Percentiles rank a stretch among this genome's conserved stretches.
These are phyloP conservation scores for Neuroterus valhalla DNA, from an alignment of 1,140 invertebrate species.

Conservation along the genomic window DNA sequence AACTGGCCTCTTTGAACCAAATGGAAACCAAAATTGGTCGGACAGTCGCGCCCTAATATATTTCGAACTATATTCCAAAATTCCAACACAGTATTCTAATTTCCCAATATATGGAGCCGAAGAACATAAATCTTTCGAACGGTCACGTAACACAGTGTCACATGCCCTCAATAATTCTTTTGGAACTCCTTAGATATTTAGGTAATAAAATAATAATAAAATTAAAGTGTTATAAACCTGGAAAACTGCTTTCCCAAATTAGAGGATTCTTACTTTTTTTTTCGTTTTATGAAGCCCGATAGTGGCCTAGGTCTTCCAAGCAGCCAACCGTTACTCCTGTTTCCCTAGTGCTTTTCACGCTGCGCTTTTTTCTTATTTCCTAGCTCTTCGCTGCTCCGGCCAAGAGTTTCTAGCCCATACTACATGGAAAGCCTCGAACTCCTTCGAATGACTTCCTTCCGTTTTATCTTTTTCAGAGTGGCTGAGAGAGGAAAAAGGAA, in stretches of 20 bases:
- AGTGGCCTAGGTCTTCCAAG: constrained; percentile 62
- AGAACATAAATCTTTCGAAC: no score
- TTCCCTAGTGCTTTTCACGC: constrained; percentile 60
- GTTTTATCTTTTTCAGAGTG: constrained; percentile 26
- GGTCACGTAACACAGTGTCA: no score
- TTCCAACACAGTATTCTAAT: no score
- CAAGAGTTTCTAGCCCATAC: constrained; percentile 61
- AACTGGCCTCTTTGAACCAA: no score
- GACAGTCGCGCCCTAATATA: no score
- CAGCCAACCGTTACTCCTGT: constrained; percentile 49
- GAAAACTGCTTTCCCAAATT: not conserved
- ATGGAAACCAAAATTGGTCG: no score
- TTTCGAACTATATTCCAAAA: no score
- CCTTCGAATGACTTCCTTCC: constrained; percentile 56
- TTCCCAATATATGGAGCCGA: no score
- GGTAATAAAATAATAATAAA: no score
- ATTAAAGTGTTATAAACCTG: not conserved
- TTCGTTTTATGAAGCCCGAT: constrained; percentile 48
- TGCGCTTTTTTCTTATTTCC: constrained; percentile 61
- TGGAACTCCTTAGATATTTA: no score
- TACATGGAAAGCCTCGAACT: constrained; percentile 65
- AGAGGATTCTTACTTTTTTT: not conserved
- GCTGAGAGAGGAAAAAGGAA: constrained; percentile 29
- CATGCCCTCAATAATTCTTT: no score
- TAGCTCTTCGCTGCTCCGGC: constrained; percentile 56